A percentile compares a stretch with the other conserved stretches of the same genome.
Evolutionary conservation across 1,140 invertebrate species (phyloP).

Genomic region (Lamellibrachia luymesi): DNA sequence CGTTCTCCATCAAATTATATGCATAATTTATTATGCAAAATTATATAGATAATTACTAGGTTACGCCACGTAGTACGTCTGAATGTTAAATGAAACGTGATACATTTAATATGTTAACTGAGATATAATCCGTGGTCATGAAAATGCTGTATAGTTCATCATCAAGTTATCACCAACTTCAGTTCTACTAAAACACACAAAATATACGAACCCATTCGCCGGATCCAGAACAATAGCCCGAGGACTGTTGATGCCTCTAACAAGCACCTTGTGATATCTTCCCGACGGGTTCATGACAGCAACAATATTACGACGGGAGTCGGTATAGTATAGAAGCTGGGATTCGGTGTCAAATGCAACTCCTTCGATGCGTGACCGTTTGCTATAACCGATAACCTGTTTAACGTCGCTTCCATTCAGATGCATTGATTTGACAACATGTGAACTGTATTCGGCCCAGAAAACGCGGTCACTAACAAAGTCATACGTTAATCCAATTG

Average conservation of each 20-base stretch:
- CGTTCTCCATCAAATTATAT: not conserved
- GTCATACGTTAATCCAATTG: constrained; percentile 17
- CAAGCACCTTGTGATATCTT: constrained; percentile 14
- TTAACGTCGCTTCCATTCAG: constrained; percentile 11
- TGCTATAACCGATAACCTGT: not conserved
- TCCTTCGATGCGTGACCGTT: constrained; percentile 19
- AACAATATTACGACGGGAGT: constrained; percentile 18
- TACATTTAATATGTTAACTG: not conserved
- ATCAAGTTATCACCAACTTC: too few species aligned
- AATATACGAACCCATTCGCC: constrained; percentile 15
- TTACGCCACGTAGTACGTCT: not conserved
- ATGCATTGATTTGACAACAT: constrained; percentile 10
- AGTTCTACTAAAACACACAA: not conserved
- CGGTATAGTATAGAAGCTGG: constrained; percentile 18
- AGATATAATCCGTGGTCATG: not conserved
- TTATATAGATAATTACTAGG: not conserved
- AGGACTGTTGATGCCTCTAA: not conserved
- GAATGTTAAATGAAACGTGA: not conserved
- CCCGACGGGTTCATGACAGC: constrained; percentile 5
- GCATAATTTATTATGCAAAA: not conserved
- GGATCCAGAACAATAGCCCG: constrained; percentile 11
- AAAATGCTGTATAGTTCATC: too few species aligned
- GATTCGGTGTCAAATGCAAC: constrained; percentile 11
- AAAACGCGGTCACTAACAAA: constrained; percentile 13
- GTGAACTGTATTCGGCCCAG: constrained; percentile 14